Evolutionary conservation across 2,888 invertebrate species (phyloP).

Genomic region (Pegoplata infirma): DNA sequence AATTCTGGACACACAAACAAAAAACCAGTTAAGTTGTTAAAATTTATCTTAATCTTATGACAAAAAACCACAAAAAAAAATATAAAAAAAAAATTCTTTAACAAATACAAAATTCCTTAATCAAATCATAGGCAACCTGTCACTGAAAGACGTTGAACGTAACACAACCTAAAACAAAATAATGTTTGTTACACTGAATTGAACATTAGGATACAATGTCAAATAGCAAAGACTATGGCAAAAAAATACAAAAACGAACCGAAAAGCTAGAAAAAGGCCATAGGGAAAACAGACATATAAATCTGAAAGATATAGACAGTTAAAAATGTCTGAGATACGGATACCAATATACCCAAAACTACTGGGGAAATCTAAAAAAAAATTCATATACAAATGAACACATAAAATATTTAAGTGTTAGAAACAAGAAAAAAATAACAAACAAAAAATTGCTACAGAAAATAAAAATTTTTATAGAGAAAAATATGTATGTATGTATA

Average conservation of each 20-base stretch:
- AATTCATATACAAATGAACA: neutral
- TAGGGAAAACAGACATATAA: conserved; percentile 50
- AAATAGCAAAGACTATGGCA: conserved; percentile 37
- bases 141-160: conserved; percentile 37
- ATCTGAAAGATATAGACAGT: conserved; percentile 51
- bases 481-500: too few species aligned
- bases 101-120: conserved; percentile 37
- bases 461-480: neutral
- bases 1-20: neutral
- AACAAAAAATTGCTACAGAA: neutral
- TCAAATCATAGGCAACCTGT: conserved; percentile 54
- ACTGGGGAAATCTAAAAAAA: conserved; percentile 7
- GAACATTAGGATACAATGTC: conserved; percentile 58
- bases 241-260: conserved; percentile 17
- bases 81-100: too few species aligned
- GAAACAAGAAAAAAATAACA: too few species aligned
- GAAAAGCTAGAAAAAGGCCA: conserved; percentile 44
- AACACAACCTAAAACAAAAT: conserved; percentile 24
- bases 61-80: conserved; percentile 14
- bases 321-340: conserved; percentile 20
- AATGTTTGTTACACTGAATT: conserved; percentile 37
- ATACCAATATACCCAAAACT: conserved; percentile 32
- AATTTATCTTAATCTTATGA: conserved; percentile 30
- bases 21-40: conserved; percentile 40
- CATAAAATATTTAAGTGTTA: neutral